phyloP scores from a whole-genome alignment of 64 coral and sea anemone genomes.

The Hydrozoanthus tunicans region DNA sequence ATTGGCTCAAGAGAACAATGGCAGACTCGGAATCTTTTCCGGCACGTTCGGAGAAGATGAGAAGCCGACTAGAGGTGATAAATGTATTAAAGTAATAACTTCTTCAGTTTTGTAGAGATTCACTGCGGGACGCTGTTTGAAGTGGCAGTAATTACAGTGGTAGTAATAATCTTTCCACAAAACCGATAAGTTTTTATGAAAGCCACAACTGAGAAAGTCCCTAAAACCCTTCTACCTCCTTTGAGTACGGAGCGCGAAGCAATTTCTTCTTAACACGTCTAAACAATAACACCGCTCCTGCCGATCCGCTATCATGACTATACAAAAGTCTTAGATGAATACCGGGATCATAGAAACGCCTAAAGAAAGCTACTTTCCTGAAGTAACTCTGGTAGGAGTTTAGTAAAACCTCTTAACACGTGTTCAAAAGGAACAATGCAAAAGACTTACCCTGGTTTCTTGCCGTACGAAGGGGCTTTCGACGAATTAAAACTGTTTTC shows the following conservation, averaged over 20 bases:
- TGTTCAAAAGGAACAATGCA: conserved; percentile 46
- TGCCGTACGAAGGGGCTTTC: background rate
- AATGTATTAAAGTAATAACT: conserved; percentile 56
- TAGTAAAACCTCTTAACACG: conserved; percentile 9
- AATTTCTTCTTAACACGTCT: conserved; percentile 23
- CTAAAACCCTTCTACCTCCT: conserved; percentile 12
- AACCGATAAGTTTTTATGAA: conserved; percentile 13
- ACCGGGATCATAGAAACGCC: background rate
- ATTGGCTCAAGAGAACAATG: conserved; percentile 47
- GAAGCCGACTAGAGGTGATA: conserved; percentile 58
- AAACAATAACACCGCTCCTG: conserved; percentile 17
- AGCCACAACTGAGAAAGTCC: background rate
- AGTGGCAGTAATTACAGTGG: conserved; percentile 42
- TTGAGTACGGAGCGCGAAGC: conserved; percentile 15
- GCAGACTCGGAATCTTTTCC: conserved; percentile 43
- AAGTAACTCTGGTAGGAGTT: background rate
- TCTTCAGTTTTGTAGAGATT: conserved; percentile 55
- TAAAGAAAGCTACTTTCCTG: background rate
- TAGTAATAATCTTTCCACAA: conserved; percentile 18
- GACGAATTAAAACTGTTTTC: background rate
- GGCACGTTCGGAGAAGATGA: conserved; percentile 24
- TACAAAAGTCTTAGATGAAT: background rate
- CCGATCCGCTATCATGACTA: background rate
- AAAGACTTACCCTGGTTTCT: conserved; percentile 29
- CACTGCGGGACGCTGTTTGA: conserved; percentile 56